Evolutionary conservation across 2,888 invertebrate species (phyloP), one percentile per base, ranked within the genome.

Genomic region (Leucophenga montana): DNA sequence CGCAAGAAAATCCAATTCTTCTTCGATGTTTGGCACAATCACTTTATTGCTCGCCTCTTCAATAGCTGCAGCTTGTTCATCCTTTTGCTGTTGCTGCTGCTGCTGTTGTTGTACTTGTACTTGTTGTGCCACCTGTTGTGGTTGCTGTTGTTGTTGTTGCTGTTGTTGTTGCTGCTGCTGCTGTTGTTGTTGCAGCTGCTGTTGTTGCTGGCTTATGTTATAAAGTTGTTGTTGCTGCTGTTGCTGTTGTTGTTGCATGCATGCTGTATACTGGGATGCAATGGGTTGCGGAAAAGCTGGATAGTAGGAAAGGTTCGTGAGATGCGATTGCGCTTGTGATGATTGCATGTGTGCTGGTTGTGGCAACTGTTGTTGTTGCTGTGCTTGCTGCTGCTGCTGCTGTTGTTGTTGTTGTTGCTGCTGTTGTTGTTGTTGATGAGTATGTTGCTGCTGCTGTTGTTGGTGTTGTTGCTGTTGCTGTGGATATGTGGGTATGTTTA

Each of bases 11-110:
- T 94, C 94, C 85, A 95, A 91, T 90, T 95, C 95, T 90, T 95
- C 95, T 89, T 95, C 95, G 88, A 95, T 95, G 90, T 95, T 95
- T 82, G 95, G 95, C 85, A 95, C 95, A 84, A 95, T 94, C 83
- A 95, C 95, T 91, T 95, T 95, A 78, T 94, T 94, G 89, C 93
- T 92, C 84, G 92, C 92, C 88, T 93, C 93, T 78, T 92, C 92
- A 88, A 91, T 80, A 64, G 86, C 79, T 59, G 77, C 73, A 33
- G 83, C 71, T 59, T 82, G 80, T 27, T 82, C 83, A 4, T 69
- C 69, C 62, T 83, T 79, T 27, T 83, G 84, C 62, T 80, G 77
- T 61, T 79, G 78, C 48, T 80, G 82, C 67, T 75, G 76, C 53
- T 73, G 71, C 54, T 76, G 80, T 20, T 79, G 80, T 14, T 77